Base-by-base conservation (phyloP, 2,888 invertebrate species). In the Platycnemis pennipes region DNA sequence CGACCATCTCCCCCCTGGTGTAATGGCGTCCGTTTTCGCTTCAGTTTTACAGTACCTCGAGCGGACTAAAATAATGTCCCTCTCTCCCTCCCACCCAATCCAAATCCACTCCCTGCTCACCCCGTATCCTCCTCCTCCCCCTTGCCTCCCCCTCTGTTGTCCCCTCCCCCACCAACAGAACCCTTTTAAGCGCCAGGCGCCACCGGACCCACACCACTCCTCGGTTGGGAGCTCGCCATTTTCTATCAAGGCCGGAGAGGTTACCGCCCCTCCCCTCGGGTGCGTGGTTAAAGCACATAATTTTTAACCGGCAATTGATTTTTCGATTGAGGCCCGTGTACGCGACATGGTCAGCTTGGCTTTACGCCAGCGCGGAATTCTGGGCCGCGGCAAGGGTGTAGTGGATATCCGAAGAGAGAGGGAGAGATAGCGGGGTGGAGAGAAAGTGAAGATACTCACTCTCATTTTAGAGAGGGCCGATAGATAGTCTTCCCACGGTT, bases 201-300 rank as follows among this genome's bases (percentile, higher is more conserved):
- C 49, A 49, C 16, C 16, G 7, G 49, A 13, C 26, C 63, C 63
- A 22, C 63, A 3, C 1, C n/a, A 1, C 63, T 26, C 26, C 63
- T 8, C 22, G 3, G 7, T 63, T 63, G 63, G 63, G 63, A 2
- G 8, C 26, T 26, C 63, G 63, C 63, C 63, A 63, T 63, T 63
- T n/a, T 63, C 63, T 63, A 63, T 63, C 63, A 63, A 63, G 63
- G 63, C 63, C 63, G 63, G 22, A 26, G 63, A 8, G 63, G 63
- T 26, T 0, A 63, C 26, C 31, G 37, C 77, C 37, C 26, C 77
- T 77, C 63, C n/a, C 63, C 77, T 49, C 11, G 31, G 77, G 77
- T 77, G 77, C 77, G 77, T 77, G 77, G 77, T 77, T 77, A 77
- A 77, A 77, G 77, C 77, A 77, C 77, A 77, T 77, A 37, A 77